A percentile compares a stretch with the other conserved stretches of the same genome.
Evolutionary conservation across 92 coral and sea anemone genomes (phyloP).

Genomic region (Paragorgia papillata): DNA sequence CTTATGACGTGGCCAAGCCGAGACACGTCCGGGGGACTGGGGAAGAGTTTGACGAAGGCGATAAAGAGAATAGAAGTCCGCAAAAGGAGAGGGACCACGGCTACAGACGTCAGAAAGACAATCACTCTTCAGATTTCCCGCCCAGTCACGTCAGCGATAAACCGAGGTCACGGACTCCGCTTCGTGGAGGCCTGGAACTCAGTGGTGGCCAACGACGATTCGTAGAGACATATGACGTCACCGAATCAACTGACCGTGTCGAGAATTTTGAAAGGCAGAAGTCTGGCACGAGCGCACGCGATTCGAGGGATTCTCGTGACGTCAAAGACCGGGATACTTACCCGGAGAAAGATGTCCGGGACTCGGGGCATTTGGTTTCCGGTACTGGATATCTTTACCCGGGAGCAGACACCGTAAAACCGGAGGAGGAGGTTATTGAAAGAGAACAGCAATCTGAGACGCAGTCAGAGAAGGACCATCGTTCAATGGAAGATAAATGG

Average conservation of each 20-base stretch:
- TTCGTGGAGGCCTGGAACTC: not conserved
- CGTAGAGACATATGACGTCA: too few relatives aligned
- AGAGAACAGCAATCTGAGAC: not conserved
- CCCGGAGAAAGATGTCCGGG: too few relatives aligned
- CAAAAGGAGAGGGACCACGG: not conserved
- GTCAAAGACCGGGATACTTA: too few relatives aligned
- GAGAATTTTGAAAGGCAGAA: too few relatives aligned
- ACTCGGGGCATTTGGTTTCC: too few relatives aligned
- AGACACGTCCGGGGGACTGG: not conserved
- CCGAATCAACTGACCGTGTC: too few relatives aligned
- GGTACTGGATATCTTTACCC: too few relatives aligned
- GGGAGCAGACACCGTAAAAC: not conserved
- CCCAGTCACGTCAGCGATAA: not conserved
- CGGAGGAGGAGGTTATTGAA: not conserved
- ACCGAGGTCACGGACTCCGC: not conserved
- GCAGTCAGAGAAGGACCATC: not conserved
- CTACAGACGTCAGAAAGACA: not conserved
- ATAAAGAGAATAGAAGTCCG: not conserved
- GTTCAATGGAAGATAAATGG: not conserved
- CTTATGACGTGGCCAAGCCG: conserved; percentile 7
- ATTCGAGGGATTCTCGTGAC: too few relatives aligned
- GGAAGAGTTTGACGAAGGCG: not conserved
- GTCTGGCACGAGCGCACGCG: too few relatives aligned
- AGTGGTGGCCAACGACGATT: not conserved
- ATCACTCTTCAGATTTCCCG: not conserved